These are phyloP conservation scores for Gastracanthus pulcherrimus DNA, from an alignment of 2,888 invertebrate genomes.

Conservation along the genomic window DNA sequence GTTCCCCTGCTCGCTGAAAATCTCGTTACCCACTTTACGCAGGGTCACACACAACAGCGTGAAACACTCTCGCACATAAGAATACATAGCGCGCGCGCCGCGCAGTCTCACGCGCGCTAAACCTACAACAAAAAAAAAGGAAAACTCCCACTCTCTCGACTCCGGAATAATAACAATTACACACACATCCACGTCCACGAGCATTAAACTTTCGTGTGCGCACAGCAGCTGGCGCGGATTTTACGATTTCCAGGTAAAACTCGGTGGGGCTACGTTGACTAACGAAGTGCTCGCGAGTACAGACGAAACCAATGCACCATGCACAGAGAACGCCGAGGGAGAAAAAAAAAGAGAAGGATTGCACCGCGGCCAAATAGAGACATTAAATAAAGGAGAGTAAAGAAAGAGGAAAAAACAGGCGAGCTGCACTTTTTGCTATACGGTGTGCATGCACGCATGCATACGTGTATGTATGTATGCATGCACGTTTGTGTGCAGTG, in stretches of 20 bases:
- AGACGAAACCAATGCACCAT: not conserved
- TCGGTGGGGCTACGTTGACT: too few species aligned
- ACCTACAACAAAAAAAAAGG: too few species aligned
- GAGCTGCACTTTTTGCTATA: too few species aligned
- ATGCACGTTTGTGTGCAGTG: too few species aligned
- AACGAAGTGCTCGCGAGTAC: constrained; percentile 16
- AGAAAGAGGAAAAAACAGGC: not conserved
- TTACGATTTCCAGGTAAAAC: constrained; percentile 47
- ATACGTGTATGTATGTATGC: not conserved
- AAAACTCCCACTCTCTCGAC: too few species aligned
- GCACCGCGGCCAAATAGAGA: constrained; percentile 46
- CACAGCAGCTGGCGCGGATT: not conserved
- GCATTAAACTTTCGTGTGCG: constrained; percentile 36
- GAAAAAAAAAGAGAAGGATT: not conserved
- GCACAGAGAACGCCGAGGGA: not conserved
- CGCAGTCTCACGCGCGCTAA: too few species aligned
- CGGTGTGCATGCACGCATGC: not conserved
- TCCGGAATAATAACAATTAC: not conserved
- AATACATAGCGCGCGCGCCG: too few species aligned
- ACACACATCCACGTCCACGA: not conserved
- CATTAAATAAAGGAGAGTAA: constrained; percentile 37
- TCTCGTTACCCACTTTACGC: too few species aligned
- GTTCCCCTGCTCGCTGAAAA: too few species aligned
- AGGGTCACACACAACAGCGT: too few species aligned
- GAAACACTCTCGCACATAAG: too few species aligned